Evolutionary conservation across 2,797 vertebrate genomes (phyloP), one percentile per base, ranked within the genome.

Genomic region (Gambelia wislizenii): DNA sequence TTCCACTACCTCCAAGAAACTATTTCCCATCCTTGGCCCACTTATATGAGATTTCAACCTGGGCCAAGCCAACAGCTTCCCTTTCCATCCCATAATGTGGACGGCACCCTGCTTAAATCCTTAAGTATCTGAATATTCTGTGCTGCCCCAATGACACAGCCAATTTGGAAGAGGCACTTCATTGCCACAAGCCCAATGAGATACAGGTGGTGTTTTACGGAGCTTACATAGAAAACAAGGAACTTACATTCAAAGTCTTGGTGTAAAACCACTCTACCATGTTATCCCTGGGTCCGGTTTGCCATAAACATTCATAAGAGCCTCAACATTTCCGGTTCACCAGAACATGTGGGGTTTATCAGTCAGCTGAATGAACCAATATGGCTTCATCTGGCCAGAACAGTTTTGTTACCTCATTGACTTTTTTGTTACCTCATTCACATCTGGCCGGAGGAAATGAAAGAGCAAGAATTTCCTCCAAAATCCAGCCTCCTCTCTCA

Each of bases 391-490:
- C 70, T 95, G 94, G 94, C 93, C 1, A 0, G 14, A 67, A 67
- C 10, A 2, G 64, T 67, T 67, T 30, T 13, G 64, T 67, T 67
- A 30, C 64, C 64, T 67, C 0, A 33, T 86, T 94, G 93, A 94
- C 16, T 91, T 91, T 92, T 93, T 87, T 90, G 94, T 91, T 94
- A 75, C 95, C 87, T 89, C 94, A 84, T 92, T 94, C 89, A 49
- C 86, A 6, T 75, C 75, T 78, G 92, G 82, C 95, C 89, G 90
- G 91, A 69, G 33, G 20, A 86, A 30, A 94, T 52, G 42, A 77
- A 80, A 92, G 70, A 59, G 87, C 64, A 92, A 9, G 59, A 87
- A 8, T 86, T 86, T 92, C 85, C 39, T 64, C 80, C 16, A 76
- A 78, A 89, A 1, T 86, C 89, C 94, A 89, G 94, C 91, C 88